Conservation (phyloP, 2,113 vertebrate species). For the Cacatua alba region DNA sequence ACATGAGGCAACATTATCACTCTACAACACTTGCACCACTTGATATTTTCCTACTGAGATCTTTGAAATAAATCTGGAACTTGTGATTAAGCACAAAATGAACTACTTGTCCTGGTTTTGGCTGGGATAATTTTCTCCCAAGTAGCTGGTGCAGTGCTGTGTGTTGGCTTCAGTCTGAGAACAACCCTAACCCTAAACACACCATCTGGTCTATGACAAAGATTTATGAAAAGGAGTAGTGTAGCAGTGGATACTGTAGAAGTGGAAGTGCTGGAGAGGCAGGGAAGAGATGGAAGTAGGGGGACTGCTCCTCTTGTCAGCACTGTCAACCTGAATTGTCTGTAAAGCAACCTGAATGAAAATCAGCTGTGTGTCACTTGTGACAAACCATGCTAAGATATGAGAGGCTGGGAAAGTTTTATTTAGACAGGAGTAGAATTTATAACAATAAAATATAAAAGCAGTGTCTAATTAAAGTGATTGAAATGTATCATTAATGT, state of each 20-base stretch:
- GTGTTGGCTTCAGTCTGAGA: background rate
- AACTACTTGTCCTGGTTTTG: background rate
- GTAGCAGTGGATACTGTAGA: background rate
- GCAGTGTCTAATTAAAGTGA: background rate
- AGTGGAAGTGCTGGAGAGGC: background rate
- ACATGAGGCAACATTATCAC: background rate
- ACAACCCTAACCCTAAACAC: background rate
- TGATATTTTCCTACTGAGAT: background rate
- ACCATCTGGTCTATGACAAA: background rate
- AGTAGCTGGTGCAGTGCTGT: background rate
- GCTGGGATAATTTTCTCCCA: background rate
- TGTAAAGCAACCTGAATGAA: background rate
- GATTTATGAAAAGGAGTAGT: background rate
- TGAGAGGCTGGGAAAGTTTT: background rate
- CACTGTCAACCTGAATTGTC: background rate
- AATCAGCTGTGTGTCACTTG: rapidly evolving
- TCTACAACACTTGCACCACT: background rate
- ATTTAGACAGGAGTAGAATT: background rate
- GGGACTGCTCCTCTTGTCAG: background rate
- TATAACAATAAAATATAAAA: background rate
- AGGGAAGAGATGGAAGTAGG: background rate
- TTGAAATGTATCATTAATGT: background rate
- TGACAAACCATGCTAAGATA: background rate
- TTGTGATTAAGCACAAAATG: conserved; percentile 76
- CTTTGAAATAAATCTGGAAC: background rate